A percentile compares a stretch with the other conserved stretches of the same genome.
phyloP scores from a whole-genome alignment of 2,113 vertebrate genomes.

The Natator depressus region DNA sequence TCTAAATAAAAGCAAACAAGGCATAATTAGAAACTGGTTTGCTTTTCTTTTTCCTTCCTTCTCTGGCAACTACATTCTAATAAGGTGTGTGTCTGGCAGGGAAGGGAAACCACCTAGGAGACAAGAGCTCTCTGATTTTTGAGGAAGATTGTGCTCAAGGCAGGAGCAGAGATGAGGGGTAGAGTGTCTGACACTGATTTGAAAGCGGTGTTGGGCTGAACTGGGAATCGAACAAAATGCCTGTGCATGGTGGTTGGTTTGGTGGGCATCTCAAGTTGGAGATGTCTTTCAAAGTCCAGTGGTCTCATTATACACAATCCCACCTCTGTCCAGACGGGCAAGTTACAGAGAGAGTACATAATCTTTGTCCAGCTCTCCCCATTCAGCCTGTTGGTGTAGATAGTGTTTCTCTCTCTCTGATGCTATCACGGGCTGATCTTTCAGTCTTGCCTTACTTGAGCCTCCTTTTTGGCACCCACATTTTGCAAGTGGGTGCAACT shows the following conservation, averaged over 20 bases:
- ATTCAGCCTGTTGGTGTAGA: neutral
- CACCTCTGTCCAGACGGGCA: neutral
- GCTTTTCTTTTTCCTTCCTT: neutral
- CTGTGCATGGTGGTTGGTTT: neutral
- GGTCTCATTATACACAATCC: neutral
- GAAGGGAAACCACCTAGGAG: neutral
- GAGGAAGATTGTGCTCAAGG: fast-evolving
- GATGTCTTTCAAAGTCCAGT: neutral
- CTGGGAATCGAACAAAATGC: neutral
- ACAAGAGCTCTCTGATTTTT: fast-evolving
- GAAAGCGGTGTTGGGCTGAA: fast-evolving
- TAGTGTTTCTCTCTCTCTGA: neutral
- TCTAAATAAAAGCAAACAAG: constrained; percentile 77
- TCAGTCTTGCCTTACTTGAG: neutral
- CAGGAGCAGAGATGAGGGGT: fast-evolving
- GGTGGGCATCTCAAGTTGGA: neutral
- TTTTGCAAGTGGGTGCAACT: neutral
- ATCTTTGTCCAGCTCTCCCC: neutral
- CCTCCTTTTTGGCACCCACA: neutral
- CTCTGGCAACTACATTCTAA: neutral
- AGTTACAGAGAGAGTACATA: neutral
- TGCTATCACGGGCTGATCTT: neutral
- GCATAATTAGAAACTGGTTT: constrained; percentile 70
- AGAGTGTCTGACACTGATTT: neutral
- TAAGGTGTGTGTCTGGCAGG: neutral